Evolutionary conservation across 2,797 vertebrate genomes (phyloP).

Genomic region (Xiphorhynchus erythropygius): DNA sequence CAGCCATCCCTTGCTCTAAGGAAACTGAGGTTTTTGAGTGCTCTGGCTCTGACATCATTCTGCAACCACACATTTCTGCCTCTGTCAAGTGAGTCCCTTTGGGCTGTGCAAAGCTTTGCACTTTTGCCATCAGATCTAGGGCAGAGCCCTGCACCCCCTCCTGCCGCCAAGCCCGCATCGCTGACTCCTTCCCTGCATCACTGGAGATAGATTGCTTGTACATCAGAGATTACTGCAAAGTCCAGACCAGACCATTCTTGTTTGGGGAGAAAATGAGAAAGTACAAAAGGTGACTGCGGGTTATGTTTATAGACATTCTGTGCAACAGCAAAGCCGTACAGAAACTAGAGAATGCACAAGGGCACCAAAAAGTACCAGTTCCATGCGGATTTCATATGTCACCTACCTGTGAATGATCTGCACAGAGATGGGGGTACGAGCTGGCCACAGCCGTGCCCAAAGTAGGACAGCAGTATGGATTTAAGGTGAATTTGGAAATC

Average conservation of each 20-base stretch:
- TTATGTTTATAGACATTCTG: constrained; percentile 61
- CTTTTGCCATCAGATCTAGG: not conserved
- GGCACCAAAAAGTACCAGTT: constrained; percentile 49
- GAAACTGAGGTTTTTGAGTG: not conserved
- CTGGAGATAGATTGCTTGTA: not conserved
- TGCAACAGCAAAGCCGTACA: not conserved
- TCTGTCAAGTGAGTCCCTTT: not conserved
- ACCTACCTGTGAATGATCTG: constrained; percentile 37
- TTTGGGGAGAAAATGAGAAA: constrained; percentile 53
- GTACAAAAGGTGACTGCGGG: constrained; percentile 71
- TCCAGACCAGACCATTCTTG: constrained; percentile 49
- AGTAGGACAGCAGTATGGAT: not conserved
- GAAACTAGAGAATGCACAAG: constrained; percentile 48
- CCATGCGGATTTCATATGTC: not conserved
- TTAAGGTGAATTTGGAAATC: not conserved
- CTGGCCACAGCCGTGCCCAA: not conserved
- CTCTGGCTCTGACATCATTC: not conserved
- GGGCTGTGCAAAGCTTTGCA: not conserved
- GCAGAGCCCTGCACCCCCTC: not conserved
- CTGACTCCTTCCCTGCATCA: not conserved
- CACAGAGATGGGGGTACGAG: not conserved
- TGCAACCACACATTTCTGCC: not conserved
- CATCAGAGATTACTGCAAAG: constrained; percentile 42
- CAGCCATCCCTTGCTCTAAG: rapidly evolving
- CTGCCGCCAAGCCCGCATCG: rapidly evolving